phyloP scores from a whole-genome alignment of 2,113 vertebrate species.

The Elaphurus davidianus region DNA sequence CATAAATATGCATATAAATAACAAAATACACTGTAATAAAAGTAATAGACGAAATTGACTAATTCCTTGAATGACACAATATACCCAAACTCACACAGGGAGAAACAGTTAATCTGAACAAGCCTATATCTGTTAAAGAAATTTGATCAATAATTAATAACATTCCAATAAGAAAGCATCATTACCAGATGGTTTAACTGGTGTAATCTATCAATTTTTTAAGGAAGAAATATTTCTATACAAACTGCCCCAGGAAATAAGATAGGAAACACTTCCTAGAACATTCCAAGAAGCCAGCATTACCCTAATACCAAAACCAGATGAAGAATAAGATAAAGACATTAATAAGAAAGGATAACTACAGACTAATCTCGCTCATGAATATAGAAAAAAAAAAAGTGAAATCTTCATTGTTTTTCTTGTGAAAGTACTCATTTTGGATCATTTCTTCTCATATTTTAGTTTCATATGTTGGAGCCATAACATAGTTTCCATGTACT shows the following conservation, averaged over 20 bases:
- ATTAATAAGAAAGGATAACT: background rate
- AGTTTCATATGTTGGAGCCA: background rate
- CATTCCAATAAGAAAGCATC: background rate
- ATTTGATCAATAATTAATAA: background rate
- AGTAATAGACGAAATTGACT: background rate
- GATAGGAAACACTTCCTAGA: background rate
- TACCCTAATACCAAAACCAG: background rate
- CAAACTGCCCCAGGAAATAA: background rate
- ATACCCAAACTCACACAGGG: background rate
- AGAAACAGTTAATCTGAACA: background rate
- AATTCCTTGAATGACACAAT: background rate
- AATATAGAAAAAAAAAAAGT: background rate
- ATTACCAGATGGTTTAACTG: background rate
- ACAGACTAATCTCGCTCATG: background rate
- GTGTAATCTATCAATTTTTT: background rate
- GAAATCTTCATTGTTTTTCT: background rate
- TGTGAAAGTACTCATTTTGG: background rate
- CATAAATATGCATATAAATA: background rate
- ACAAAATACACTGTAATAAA: background rate
- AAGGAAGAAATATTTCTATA: background rate
- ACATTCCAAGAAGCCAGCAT: background rate
- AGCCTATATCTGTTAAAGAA: background rate
- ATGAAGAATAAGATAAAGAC: background rate
- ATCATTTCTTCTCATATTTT: background rate
- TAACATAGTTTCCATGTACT: background rate